Evolutionary conservation across 2,797 vertebrate species (phyloP).

Genomic region (Sus cebifrons): DNA sequence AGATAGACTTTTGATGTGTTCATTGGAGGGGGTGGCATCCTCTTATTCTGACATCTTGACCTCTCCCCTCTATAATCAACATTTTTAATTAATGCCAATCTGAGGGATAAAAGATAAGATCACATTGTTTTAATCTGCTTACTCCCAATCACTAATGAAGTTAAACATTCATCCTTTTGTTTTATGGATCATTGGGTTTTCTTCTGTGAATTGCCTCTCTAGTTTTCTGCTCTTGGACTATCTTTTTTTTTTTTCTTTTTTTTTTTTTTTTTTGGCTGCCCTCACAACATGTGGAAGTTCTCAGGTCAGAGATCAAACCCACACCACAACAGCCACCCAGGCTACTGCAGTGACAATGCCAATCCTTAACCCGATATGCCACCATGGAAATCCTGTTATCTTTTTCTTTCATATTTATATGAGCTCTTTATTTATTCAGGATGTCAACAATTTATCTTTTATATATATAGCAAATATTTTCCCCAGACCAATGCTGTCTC

Average conservation of each 20-base stretch:
- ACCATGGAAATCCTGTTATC: not conserved
- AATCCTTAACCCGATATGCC: too few relatives aligned
- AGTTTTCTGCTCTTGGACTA: not conserved
- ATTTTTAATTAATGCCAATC: not conserved
- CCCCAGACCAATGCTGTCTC: not conserved
- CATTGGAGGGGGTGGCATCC: too few relatives aligned
- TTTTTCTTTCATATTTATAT: slow-evolving; percentile 34
- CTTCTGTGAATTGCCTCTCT: not conserved
- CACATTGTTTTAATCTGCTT: slow-evolving; percentile 32
- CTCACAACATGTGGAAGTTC: too few relatives aligned
- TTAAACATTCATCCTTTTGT: slow-evolving; percentile 21
- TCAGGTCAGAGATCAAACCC: too few relatives aligned
- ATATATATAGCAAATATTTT: not conserved
- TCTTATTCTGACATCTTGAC: too few relatives aligned
- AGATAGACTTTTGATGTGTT: too few relatives aligned
- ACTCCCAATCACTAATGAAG: slow-evolving; percentile 33
- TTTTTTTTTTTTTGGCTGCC: not conserved
- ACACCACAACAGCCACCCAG: too few relatives aligned
- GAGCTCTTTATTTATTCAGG: slow-evolving; percentile 49
- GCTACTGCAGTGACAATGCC: too few relatives aligned
- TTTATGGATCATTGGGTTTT: slow-evolving; percentile 24
- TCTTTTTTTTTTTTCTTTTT: too few relatives aligned
- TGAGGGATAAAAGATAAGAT: not conserved
- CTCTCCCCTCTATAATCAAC: not conserved
- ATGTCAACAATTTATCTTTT: not conserved